These are phyloP conservation scores for Pseudomyrmex concolor DNA, from an alignment of 1,140 invertebrate genomes.

Conservation along the genomic window DNA sequence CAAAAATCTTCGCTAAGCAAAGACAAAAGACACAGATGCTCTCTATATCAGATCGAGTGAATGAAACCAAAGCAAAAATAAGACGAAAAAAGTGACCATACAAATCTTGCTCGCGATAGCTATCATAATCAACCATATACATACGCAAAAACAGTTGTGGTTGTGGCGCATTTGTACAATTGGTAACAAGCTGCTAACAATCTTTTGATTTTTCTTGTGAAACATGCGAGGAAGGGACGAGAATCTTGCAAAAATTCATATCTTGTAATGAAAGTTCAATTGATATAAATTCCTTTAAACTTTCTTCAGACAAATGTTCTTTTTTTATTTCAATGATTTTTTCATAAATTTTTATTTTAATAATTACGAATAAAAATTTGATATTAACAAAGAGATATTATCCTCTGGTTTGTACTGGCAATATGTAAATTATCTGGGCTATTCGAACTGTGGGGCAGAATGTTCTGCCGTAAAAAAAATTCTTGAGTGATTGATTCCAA, in stretches of 20 bases:
- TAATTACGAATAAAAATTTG: no score
- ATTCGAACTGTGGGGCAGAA: no score
- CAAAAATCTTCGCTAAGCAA: neutral
- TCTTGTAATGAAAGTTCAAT: neutral
- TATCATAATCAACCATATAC: conserved; percentile 17
- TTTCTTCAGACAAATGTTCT: neutral
- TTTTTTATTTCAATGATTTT: neutral
- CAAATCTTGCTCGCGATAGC: neutral
- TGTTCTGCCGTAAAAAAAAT: no score
- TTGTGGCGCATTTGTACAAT: conserved; percentile 47
- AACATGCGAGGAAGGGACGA: neutral
- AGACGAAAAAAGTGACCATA: neutral
- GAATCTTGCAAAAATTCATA: neutral
- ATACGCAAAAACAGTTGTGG: neutral
- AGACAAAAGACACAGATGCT: neutral
- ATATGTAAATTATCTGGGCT: no score
- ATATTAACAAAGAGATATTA: no score
- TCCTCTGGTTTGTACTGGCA: no score
- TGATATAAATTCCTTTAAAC: conserved; percentile 66
- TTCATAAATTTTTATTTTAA: no score
- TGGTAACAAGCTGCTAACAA: conserved; percentile 69
- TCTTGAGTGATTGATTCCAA: no score
- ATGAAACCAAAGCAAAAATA: conserved; percentile 15
- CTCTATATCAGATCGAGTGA: conserved; percentile 14
- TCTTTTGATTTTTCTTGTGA: conserved; percentile 40